Evolutionary conservation across 2,113 vertebrate species (phyloP).

Genomic region (Pan troglodytes): NHGRI_mPanTro3-v2.1_pri NC_072407.2:122260501-122261000

Average conservation of each 20-base stretch:
- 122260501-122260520: not conserved
- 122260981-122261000: slow-evolving; percentile 55
- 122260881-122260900: slow-evolving; percentile 82
- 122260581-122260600: not conserved
- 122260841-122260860: not conserved
- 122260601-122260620: not conserved
- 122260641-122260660: not conserved
- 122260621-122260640: not conserved
- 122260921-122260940: slow-evolving; percentile 86
- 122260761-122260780: not conserved
- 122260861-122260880: not conserved
- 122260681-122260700: not conserved
- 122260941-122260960: not conserved
- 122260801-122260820: not conserved
- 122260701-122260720: not conserved
- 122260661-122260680: not conserved
- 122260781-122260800: not conserved
- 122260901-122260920: slow-evolving; percentile 88
- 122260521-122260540: not conserved
- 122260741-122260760: not conserved
- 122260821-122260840: not conserved
- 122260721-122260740: not conserved
- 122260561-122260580: not conserved
- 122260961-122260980: not conserved
- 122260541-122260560: not conserved